Conservation (phyloP, 2,888 invertebrate species). For the Cheilosia vernalis region DNA sequence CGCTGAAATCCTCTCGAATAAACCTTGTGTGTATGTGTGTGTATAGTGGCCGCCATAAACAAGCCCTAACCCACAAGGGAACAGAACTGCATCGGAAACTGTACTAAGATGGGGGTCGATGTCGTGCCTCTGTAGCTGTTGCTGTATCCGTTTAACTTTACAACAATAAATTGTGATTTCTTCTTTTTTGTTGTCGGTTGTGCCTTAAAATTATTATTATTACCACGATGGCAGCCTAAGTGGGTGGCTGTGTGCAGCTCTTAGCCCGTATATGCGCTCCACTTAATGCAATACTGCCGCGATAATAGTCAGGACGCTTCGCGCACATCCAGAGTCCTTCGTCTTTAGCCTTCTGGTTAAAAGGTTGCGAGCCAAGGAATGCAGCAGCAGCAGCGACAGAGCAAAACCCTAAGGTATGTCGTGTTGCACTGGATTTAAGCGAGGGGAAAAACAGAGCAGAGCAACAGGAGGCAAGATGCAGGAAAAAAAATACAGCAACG, state of each 20-base stretch:
- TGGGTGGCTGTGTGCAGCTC: conserved; percentile 67
- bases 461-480: conserved; percentile 26
- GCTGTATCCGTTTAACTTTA: conserved; percentile 54
- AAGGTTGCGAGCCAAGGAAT: conserved; percentile 55
- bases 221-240: conserved; percentile 68
- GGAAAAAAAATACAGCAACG: conserved; percentile 5
- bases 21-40: conserved; percentile 27
- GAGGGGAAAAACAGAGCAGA: conserved; percentile 5
- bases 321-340: conserved; percentile 14
- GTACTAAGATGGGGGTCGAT: conserved; percentile 18
- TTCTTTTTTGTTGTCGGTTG: conserved; percentile 40
- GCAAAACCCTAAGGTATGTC: conserved; percentile 35
- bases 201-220: conserved; percentile 65
- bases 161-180: conserved; percentile 69
- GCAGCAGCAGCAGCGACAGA: conserved; percentile 10
- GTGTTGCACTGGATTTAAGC: conserved; percentile 52
- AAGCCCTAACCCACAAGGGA: conserved; percentile 47
- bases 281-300: conserved; percentile 67
- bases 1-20: conserved; percentile 56
- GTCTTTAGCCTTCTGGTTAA: conserved; percentile 45
- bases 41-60: conserved; percentile 39
- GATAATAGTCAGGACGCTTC: conserved; percentile 61
- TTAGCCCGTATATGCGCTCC: conserved; percentile 57
- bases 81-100: conserved; percentile 39
- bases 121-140: conserved; percentile 10